Base-by-base conservation (phyloP, 1,140 invertebrate species). In the Drosophila arizonae region DNA sequence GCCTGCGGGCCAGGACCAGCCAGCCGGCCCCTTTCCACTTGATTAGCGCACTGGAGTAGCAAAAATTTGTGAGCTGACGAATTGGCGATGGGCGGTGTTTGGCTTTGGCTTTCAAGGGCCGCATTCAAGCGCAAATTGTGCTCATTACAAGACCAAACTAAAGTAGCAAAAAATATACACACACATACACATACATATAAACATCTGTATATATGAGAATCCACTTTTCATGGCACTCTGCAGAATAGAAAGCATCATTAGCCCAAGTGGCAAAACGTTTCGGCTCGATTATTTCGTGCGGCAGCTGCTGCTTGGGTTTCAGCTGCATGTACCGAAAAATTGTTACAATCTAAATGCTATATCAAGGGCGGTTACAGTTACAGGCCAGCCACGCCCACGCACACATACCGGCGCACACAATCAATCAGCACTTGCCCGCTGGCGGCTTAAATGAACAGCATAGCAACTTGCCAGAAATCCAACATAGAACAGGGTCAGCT, bases 111-210 rank as follows among this genome's bases (percentile, higher is more conserved):
- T 72, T 60, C 56, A 67, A 67, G 70, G 13, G 64, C 41, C 56
- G 70, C 64, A 72, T 51, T 68, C 43, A 72, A 72, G 50, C 56
- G 70, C 46, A 72, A 68, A 55, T 72, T 68, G 48, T 73, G 71
- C 65, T 73, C 71, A 73, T 73, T 73, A 62, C 65, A 33, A 21
- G 26, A 48, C 45, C 26, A 21, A 56, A 48, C 17, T 48, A 48
- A 15, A 60, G 45, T 6, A 46, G 41, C 41, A 46, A 15, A 30
- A 30, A 15, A 0, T 15, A 15, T 30, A 52, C 3, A 52, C 1
- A 9, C 2, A 30, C 6, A 45, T 3, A 45, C 3, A 15, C n/a
- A 45, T 9, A 51, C 6, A 28, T n/a, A 8, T 30, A 51, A n/a
- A 51, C 1, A 15, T 6, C 30, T 17, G 9, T 45, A 30, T 30